Conservation (phyloP, 2,797 vertebrate genomes). For the Cetoscarus ocellatus region DNA sequence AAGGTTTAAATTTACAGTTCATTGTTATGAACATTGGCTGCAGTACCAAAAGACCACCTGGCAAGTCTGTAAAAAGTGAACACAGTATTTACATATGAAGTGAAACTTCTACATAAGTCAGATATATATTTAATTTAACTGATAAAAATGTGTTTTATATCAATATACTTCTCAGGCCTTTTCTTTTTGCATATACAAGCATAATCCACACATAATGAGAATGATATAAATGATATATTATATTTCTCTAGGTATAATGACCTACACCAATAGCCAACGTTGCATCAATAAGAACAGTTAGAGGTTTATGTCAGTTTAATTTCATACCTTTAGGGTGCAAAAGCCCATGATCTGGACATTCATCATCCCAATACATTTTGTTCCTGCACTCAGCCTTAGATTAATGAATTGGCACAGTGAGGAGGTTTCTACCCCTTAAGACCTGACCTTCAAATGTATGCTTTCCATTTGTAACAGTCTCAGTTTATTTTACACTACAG, state of each 20-base stretch:
- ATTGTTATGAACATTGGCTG: too few relatives aligned
- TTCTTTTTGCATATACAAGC: not conserved
- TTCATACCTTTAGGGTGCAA: conserved; percentile 53
- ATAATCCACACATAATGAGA: conserved; percentile 6
- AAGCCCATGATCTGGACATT: conserved; percentile 74
- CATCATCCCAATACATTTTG: conserved; percentile 75
- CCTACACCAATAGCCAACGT: conserved; percentile 19
- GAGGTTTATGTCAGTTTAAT: conserved; percentile 63
- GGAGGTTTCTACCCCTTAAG: conserved; percentile 69
- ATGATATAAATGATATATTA: conserved; percentile 7
- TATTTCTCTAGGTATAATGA: conserved; percentile 5
- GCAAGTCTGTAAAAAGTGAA: too few relatives aligned
- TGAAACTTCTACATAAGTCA: too few relatives aligned
- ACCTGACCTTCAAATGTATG: conserved; percentile 75
- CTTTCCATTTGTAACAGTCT: conserved; percentile 49
- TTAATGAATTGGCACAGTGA: conserved; percentile 78
- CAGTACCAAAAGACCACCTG: too few relatives aligned
- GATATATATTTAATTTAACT: too few relatives aligned
- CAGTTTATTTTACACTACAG: conserved; percentile 38
- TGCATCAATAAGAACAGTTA: conserved; percentile 33
- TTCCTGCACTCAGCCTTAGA: conserved; percentile 64
- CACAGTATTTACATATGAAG: too few relatives aligned
- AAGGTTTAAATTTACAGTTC: too few relatives aligned
- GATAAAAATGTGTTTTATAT: too few relatives aligned
- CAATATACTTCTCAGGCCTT: not conserved